phyloP scores from a whole-genome alignment of 2,888 invertebrate species.

The Crepidodera aurea region DNA sequence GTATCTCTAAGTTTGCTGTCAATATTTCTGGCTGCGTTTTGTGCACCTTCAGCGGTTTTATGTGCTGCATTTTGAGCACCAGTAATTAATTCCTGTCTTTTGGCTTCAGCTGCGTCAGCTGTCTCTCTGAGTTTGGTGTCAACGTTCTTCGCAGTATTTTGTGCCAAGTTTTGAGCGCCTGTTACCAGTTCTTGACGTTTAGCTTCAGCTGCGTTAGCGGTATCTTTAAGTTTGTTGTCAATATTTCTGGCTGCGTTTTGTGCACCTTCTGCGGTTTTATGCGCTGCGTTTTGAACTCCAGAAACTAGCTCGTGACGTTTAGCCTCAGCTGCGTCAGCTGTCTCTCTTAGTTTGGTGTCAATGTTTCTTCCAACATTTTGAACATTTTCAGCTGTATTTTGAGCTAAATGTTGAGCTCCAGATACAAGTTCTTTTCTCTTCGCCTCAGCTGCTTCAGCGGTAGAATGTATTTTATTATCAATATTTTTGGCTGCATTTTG shows the following conservation, averaged over 20 bases:
- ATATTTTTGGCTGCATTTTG: slow-evolving; percentile 55
- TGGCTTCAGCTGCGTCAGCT: slow-evolving; percentile 38
- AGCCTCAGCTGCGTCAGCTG: slow-evolving; percentile 37
- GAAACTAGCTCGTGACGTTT: slow-evolving; percentile 37
- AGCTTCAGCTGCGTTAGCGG: slow-evolving; percentile 39
- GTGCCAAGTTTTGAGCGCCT: slow-evolving; percentile 29
- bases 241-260: slow-evolving; percentile 31
- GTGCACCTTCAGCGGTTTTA: slow-evolving; percentile 27
- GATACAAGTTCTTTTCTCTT: slow-evolving; percentile 32
- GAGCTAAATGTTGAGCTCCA: slow-evolving; percentile 41
- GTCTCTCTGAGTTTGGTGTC: slow-evolving; percentile 34
- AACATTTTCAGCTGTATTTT: slow-evolving; percentile 37
- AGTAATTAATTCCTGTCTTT: slow-evolving; percentile 27
- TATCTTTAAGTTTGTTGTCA: slow-evolving; percentile 41
- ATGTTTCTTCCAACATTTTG: slow-evolving; percentile 39
- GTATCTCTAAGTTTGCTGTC: slow-evolving; percentile 34
- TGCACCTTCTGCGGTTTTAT: slow-evolving; percentile 46
- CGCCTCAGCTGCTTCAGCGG: slow-evolving; percentile 40
- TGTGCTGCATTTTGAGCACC: slow-evolving; percentile 34
- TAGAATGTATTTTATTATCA: slow-evolving; percentile 65
- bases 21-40: slow-evolving; percentile 27
- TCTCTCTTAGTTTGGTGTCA: slow-evolving; percentile 67
- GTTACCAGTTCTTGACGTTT: slow-evolving; percentile 31
- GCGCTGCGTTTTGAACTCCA: slow-evolving; percentile 54
- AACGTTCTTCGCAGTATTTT: slow-evolving; percentile 15